phyloP scores from a whole-genome alignment of 53 echinoderm and acorn worm genomes.

The Holothuria leucospilota region DNA sequence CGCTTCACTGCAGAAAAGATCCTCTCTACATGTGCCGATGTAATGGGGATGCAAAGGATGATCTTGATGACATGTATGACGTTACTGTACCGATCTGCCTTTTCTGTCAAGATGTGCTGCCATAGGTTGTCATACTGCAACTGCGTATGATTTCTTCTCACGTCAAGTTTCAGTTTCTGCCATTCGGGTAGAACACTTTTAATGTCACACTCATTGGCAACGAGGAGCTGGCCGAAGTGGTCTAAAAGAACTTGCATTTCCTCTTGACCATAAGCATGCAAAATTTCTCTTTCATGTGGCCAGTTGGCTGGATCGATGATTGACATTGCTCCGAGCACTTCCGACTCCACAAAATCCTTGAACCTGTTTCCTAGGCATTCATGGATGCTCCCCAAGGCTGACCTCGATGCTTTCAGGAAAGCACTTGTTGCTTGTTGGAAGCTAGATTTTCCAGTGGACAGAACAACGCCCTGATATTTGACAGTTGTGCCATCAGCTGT shows the following conservation, averaged over 20 bases:
- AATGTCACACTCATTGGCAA: conserved; percentile 29
- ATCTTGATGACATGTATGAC: conserved; percentile 32
- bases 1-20: conserved; percentile 9
- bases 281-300: conserved; percentile 24
- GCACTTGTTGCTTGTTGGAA: no score
- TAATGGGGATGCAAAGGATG: conserved; percentile 8
- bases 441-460: no score
- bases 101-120: conserved; percentile 7
- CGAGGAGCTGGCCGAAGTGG: conserved; percentile 31
- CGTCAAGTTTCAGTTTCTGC: neutral
- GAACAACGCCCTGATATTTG: no score
- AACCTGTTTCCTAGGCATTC: conserved; percentile 10
- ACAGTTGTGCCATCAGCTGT: no score
- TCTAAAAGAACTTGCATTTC: conserved; percentile 3
- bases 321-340: neutral
- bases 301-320: conserved; percentile 22
- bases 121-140: conserved; percentile 21
- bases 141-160: neutral
- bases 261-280: conserved; percentile 4
- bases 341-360: neutral
- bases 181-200: conserved; percentile 31
- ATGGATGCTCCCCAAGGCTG: neutral
- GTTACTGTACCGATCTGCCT: conserved; percentile 3
- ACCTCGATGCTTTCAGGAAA: neutral
- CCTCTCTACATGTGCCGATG: conserved; percentile 37